Evolutionary conservation across 2,113 vertebrate species (phyloP), one percentile per base, ranked within the genome.

Genomic region (Lepisosteus osseus): DNA sequence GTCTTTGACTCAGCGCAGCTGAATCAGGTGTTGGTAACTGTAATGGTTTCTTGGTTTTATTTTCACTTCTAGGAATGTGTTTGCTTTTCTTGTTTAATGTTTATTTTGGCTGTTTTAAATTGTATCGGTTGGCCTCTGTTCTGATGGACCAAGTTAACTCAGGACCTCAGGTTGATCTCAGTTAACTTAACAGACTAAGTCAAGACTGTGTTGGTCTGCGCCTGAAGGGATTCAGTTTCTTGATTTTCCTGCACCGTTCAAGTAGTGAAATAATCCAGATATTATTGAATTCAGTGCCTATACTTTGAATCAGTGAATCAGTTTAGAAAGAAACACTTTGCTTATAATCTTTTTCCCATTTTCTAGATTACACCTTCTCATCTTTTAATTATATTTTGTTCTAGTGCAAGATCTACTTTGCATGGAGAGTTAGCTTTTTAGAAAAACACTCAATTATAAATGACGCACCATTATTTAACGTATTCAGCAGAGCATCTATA

Each of bases 391-490:
- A 29, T 29, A 29, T 29, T 29, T 29, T 29, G 29, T 29, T 29
- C 29, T 29, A 29, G 29, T 29, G 29, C 29, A 29, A 47, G 43
- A 7, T 11, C 11, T 9, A 65, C n/a, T 66, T 45, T 66, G 45
- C 61, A 78, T 76, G 68, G 61, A 78, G 43, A 29, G 29, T 29
- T 29, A 29, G 29, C 29, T 29, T 29, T 73, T 77, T 86, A 83
- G 77, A 78, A 76, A 74, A 13, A 15, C 76, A 71, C 9, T 51
- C 5, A 51, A 51, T 51, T 2, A 74, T 88, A 84, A 87, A 88
- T 87, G 84, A 88, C 29, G 29, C 2, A 29, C 29, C 29, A 76
- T 85, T 74, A 86, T 84, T 80, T 72, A 74, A 81, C 78, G 68
- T 66, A 80, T 80, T 78, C 76, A 69, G 78, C 71, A 72, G 77